Percentiles rank a stretch among this genome's conserved stretches.
Conservation (phyloP, 1,140 invertebrate genomes). For the Hylaeus volcanicus region DNA sequence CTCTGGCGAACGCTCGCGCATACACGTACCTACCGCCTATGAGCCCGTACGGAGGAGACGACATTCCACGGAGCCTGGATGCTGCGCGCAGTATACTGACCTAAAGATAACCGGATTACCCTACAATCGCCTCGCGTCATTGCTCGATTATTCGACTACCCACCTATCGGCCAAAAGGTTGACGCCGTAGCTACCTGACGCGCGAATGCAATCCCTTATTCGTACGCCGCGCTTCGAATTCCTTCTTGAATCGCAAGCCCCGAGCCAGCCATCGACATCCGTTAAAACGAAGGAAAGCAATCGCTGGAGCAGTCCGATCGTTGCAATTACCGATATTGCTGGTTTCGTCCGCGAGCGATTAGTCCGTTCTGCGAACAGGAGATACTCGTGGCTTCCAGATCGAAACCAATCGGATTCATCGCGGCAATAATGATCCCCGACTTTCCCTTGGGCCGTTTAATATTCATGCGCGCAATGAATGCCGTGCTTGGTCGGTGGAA, state of each 20-base stretch:
- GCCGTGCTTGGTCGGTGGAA: background rate
- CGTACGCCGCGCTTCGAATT: no score
- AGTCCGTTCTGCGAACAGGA: no score
- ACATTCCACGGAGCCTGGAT: constrained; percentile 65
- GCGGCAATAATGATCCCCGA: background rate
- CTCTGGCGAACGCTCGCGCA: constrained; percentile 30
- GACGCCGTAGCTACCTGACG: background rate
- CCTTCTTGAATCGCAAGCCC: no score
- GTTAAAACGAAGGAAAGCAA: no score
- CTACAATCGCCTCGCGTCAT: constrained; percentile 19
- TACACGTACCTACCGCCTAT: constrained; percentile 24
- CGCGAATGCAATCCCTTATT: background rate
- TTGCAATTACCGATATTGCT: no score
- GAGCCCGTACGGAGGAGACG: constrained; percentile 55
- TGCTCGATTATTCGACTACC: background rate
- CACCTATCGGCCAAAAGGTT: background rate
- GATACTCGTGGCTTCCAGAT: no score
- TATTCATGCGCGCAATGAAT: constrained; percentile 14
- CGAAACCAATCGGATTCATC: background rate
- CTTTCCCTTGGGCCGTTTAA: constrained; percentile 15
- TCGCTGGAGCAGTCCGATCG: no score
- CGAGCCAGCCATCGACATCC: no score
- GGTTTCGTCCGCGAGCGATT: no score
- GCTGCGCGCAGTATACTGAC: constrained; percentile 70
- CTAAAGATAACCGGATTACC: constrained; percentile 69